Evolutionary conservation across 2,888 invertebrate genomes (phyloP).

Genomic region (Nephrocerus scutellatus): DNA sequence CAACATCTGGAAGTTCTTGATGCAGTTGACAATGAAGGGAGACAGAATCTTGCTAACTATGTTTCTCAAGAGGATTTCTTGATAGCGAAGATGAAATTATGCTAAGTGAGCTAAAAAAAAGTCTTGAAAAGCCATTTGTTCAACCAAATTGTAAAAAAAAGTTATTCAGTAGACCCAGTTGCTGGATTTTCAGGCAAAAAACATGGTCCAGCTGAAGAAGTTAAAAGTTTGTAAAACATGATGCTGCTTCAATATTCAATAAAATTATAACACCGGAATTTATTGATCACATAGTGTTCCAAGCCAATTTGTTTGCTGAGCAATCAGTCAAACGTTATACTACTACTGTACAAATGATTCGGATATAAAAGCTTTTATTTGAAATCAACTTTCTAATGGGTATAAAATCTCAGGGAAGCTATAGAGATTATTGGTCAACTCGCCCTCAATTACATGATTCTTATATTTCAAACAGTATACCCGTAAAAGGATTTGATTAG

Average conservation of each 20-base stretch:
- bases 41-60: conserved; percentile 3
- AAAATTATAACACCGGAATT: conserved; percentile 5
- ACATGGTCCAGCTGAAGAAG: too few species aligned
- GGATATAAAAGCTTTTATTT: conserved; percentile 7
- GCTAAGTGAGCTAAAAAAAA: conserved; percentile 3
- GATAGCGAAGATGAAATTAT: conserved; percentile 4
- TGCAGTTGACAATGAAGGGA: neutral
- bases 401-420: conserved; percentile 4
- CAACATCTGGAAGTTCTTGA: conserved; percentile 1
- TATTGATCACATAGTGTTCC: conserved; percentile 7
- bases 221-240: conserved; percentile 6
- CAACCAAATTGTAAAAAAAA: conserved; percentile 3
- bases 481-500: conserved; percentile 4
- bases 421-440: conserved; percentile 6
- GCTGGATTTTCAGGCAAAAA: conserved; percentile 4
- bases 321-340: conserved; percentile 2
- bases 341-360: neutral
- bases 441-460: conserved; percentile 6
- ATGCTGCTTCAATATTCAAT: conserved; percentile 6
- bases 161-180: conserved; percentile 5
- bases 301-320: conserved; percentile 5
- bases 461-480: conserved; percentile 3
- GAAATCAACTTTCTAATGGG: conserved; percentile 6
- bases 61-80: conserved; percentile 1
- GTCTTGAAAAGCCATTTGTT: too few species aligned